A percentile compares a stretch with the other conserved stretches of the same genome.
Conservation (phyloP, 2,888 invertebrate genomes). For the Sarcophaga caerulescens region DNA sequence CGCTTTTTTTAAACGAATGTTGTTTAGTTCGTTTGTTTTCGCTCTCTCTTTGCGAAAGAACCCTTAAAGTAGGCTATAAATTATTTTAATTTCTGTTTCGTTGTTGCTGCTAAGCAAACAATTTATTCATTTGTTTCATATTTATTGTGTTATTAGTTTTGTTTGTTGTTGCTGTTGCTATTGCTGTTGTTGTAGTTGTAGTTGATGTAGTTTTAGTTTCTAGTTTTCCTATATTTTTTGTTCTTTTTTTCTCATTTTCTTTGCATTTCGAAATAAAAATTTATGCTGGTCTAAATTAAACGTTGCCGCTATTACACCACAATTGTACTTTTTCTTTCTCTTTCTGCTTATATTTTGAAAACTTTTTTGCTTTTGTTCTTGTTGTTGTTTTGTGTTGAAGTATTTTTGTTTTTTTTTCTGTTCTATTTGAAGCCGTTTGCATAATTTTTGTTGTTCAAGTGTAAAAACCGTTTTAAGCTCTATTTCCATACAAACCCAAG, state of each 20-base stretch:
- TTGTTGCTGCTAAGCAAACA: constrained; percentile 19
- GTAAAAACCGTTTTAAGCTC: constrained; percentile 59
- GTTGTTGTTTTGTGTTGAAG: too few relatives aligned
- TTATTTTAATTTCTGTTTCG: constrained; percentile 2
- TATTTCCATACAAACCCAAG: constrained; percentile 37
- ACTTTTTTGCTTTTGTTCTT: too few relatives aligned
- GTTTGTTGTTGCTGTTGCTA: constrained; percentile 39
- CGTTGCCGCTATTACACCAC: constrained; percentile 55
- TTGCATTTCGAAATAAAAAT: constrained; percentile 44
- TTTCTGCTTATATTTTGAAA: too few relatives aligned
- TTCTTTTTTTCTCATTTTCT: background rate
- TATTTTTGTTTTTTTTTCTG: too few relatives aligned
- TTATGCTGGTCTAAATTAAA: constrained; percentile 62
- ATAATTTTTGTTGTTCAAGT: constrained; percentile 59
- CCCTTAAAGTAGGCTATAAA: constrained; percentile 57
- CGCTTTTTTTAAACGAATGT: background rate
- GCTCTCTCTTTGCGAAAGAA: constrained; percentile 4
- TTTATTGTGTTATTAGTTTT: constrained; percentile 28
- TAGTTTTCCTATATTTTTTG: background rate
- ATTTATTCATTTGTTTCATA: constrained; percentile 43
- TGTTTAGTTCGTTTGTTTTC: constrained; percentile 8
- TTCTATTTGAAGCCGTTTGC: constrained; percentile 29
- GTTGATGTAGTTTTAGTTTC: constrained; percentile 30
- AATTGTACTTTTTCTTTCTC: constrained; percentile 30
- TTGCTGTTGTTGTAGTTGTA: constrained; percentile 12